phyloP scores from a whole-genome alignment of 2,797 vertebrate species.

The Denticeps clupeoides region DNA sequence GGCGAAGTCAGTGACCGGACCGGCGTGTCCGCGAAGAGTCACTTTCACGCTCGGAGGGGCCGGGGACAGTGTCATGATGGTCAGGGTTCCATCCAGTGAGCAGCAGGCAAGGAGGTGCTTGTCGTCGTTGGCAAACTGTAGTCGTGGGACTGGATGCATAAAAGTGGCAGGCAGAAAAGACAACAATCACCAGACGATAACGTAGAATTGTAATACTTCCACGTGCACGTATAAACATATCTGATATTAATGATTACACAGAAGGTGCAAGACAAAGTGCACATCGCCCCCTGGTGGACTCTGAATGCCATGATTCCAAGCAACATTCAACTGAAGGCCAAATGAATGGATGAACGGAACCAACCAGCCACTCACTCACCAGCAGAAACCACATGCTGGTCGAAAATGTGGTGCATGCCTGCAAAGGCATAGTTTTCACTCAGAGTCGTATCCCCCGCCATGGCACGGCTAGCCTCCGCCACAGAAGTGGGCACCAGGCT shows the following conservation, averaged over 20 bases:
- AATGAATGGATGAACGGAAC: too few species aligned
- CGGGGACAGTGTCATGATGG: conserved; percentile 79
- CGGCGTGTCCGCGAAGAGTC: conserved; percentile 73
- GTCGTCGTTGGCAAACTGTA: conserved; percentile 91
- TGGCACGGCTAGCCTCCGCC: conserved; percentile 87
- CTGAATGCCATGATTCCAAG: not conserved
- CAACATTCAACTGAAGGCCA: not conserved
- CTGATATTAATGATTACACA: too few species aligned
- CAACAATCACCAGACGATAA: not conserved
- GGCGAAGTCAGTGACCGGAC: conserved; percentile 81
- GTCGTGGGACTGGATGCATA: conserved; percentile 63
- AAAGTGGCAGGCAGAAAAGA: not conserved
- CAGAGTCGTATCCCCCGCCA: conserved; percentile 87
- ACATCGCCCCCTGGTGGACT: not conserved
- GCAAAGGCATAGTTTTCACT: conserved; percentile 94
- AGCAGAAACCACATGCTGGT: conserved; percentile 87
- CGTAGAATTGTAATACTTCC: not conserved
- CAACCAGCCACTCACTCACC: conserved; percentile 48
- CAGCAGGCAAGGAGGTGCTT: conserved; percentile 87
- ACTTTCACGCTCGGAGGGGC: conserved; percentile 76
- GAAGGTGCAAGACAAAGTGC: not conserved
- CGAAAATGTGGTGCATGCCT: conserved; percentile 92
- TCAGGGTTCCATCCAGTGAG: conserved; percentile 82
- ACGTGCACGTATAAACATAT: not conserved
- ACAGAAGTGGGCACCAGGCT: conserved; percentile 82